Conservation (phyloP, 2,888 invertebrate genomes). For the Chrysolina americana region DNA sequence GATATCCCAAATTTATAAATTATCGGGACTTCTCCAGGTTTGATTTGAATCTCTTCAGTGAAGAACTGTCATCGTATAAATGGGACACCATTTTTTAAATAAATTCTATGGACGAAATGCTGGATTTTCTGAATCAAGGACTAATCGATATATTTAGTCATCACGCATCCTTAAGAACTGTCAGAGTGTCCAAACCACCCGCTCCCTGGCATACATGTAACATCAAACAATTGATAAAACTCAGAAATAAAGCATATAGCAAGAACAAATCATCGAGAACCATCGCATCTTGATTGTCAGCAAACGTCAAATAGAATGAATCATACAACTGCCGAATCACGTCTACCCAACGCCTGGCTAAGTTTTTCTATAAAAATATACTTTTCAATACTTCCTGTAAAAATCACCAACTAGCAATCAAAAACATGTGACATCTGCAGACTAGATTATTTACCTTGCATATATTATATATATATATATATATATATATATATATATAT, state of each 20-base stretch:
- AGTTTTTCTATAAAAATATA: too few species aligned
- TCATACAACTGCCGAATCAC: too few species aligned
- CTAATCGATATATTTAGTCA: not conserved
- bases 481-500: too few species aligned
- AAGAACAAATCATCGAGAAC: not conserved
- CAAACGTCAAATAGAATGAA: too few species aligned
- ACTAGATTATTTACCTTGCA: too few species aligned
- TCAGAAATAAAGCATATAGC: not conserved
- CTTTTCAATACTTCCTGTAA: too few species aligned
- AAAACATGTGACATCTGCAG: too few species aligned
- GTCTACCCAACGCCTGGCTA: too few species aligned
- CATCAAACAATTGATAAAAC: not conserved
- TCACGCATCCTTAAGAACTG: not conserved
- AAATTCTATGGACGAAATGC: not conserved
- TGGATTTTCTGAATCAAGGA: not conserved
- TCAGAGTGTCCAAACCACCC: not conserved
- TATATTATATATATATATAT: too few species aligned
- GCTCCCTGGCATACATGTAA: not conserved
- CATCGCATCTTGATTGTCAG: too few species aligned
- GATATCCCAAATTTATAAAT: not conserved
- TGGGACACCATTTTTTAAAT: not conserved
- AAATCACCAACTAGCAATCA: too few species aligned
- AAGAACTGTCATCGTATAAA: not conserved
- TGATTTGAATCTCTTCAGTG: not conserved
- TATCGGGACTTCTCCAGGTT: not conserved